These are phyloP conservation scores for Galemys pyrenaicus DNA, from an alignment of 2,113 vertebrate genomes.

Conservation along the genomic window DNA sequence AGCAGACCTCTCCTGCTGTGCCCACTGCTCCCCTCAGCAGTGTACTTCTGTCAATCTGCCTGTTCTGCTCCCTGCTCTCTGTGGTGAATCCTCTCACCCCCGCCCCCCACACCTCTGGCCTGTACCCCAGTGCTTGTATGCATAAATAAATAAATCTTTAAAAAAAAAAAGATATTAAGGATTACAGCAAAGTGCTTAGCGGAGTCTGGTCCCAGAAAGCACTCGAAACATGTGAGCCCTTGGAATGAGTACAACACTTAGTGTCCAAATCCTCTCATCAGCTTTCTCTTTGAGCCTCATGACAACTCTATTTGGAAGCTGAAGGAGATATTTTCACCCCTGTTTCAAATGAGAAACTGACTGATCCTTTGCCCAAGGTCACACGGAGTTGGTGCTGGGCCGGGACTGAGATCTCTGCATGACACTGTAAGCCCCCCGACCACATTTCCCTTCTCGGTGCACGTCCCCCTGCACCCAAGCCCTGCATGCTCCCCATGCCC, in stretches of 20 bases:
- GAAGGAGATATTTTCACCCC: neutral
- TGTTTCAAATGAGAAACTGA: neutral
- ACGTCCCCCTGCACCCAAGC: neutral
- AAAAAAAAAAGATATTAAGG: neutral
- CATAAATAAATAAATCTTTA: too few relatives aligned
- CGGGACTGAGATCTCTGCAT: neutral
- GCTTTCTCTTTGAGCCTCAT: neutral
- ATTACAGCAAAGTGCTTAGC: neutral
- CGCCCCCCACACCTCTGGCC: too few relatives aligned
- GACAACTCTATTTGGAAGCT: neutral
- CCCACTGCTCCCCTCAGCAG: too few relatives aligned
- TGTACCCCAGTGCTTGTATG: too few relatives aligned
- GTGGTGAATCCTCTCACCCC: too few relatives aligned
- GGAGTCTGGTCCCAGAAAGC: neutral
- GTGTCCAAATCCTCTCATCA: neutral
- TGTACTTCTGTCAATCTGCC: too few relatives aligned
- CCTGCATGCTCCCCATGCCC: neutral
- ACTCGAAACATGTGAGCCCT: neutral
- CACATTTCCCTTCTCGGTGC: neutral
- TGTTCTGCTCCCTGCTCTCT: too few relatives aligned
- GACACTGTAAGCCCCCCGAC: neutral
- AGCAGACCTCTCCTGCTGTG: too few relatives aligned
- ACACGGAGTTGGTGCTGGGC: neutral
- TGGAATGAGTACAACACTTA: neutral
- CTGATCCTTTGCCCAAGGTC: neutral